Evolutionary conservation across 1,140 invertebrate genomes (phyloP), one percentile per base, ranked within the genome.

Genomic region (Micrasema longulum): DNA sequence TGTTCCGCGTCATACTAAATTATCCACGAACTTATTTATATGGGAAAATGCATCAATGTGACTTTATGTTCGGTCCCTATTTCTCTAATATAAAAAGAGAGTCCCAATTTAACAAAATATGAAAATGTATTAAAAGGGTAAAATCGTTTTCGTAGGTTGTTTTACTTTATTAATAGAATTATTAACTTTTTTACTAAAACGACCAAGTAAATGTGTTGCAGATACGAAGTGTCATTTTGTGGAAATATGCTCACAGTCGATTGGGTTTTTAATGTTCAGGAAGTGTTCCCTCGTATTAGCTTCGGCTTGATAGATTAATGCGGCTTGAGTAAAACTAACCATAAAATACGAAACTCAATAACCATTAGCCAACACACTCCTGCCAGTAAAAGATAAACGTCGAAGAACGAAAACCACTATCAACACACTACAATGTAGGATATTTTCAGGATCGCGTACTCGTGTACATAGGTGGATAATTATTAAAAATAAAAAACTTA

Each of bases 281-380:
- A 64, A 47, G 41, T 64, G 23, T 11, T 22, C 31, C 10, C 31
- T 31, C 22, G 43, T 35, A 64, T 64, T 64, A 64, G 57, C 41
- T 38, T n/a, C 14, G 60, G 12, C 60, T 64, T 47, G 43, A 45
- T 31, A 47, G 41, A 45, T 64, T 64, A 64, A 23, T 23, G 22
- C 35, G 38, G 35, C 60, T 31, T 3, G 22, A 45, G 60, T 47
- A 45, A 45, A 64, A 47, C 41, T 47, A 45, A 64, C 60, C 60
- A 64, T 64, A 64, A 64, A 64, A 26, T 64, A 64, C 23, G 57
- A 45, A 64, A 64, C 20, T 20, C 60, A 64, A 64, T 64, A 64
- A 64, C 60, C 60, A 64, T 64, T 64, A 64, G 60, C 43, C 16
- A 64, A 64, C 60, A 64, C 60, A 64, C 47, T 64, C 60, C 55